A percentile compares a stretch with the other conserved stretches of the same genome.
These are phyloP conservation scores for Neotoma lepida DNA, from an alignment of 2,113 vertebrate genomes.

Conservation along the genomic window DNA sequence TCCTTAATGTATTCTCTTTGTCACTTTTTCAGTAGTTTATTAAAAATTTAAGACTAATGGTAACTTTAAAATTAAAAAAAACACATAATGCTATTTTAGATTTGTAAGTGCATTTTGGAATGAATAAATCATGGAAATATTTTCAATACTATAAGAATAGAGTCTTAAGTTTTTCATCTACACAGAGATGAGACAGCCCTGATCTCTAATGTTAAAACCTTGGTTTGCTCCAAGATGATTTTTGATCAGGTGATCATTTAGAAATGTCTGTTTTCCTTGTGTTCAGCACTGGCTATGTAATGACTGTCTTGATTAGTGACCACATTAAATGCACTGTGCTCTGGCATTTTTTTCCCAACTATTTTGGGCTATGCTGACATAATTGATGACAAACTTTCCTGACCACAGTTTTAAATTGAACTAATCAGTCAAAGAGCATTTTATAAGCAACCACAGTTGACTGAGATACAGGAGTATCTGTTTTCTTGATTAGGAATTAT, in stretches of 20 bases:
- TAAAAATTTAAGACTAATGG: constrained; percentile 67
- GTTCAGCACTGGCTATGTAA: not conserved
- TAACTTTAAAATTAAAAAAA: constrained; percentile 48
- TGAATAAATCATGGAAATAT: constrained; percentile 66
- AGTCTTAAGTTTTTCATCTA: not conserved
- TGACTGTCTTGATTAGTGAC: not conserved
- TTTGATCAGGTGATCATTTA: too few relatives aligned
- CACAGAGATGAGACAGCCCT: not conserved
- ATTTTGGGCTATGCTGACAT: not conserved
- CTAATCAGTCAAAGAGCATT: constrained; percentile 6
- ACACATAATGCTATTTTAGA: constrained; percentile 56
- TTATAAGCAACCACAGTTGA: not conserved
- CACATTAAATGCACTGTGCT: not conserved
- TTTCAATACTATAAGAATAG: constrained; percentile 33
- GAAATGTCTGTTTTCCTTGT: not conserved
- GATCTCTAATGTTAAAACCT: constrained; percentile 52
- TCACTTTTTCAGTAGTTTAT: constrained; percentile 49
- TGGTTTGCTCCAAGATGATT: not conserved
- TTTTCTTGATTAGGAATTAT: not conserved
- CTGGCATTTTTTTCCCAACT: not conserved
- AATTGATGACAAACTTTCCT: not conserved
- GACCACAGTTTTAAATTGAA: not conserved
- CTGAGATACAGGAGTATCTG: not conserved
- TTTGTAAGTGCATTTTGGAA: constrained; percentile 62
- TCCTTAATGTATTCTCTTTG: constrained; percentile 23